Evolutionary conservation across 2,113 vertebrate genomes (phyloP).

Genomic region (Tetrao urogallus): DNA sequence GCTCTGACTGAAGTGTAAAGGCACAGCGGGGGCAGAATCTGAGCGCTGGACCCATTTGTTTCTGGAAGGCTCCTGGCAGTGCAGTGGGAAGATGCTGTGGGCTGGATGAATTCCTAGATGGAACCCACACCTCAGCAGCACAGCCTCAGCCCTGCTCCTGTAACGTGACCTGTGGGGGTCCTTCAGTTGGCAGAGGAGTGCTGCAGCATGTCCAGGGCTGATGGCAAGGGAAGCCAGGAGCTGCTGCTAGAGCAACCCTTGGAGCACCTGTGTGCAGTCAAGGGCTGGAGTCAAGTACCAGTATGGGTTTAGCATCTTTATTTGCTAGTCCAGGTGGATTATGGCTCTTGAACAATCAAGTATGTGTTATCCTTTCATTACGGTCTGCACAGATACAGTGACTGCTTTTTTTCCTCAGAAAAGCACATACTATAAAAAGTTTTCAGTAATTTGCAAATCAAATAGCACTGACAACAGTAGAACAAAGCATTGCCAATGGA

Average conservation of each 20-base stretch:
- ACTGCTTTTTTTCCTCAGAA: neutral
- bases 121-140: neutral
- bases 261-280: neutral
- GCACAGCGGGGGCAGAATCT: neutral
- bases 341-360: neutral
- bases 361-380: neutral
- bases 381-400: neutral
- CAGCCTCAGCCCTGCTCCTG: neutral
- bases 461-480: constrained; percentile 1
- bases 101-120: neutral
- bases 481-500: neutral
- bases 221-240: neutral
- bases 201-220: neutral
- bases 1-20: neutral
- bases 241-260: neutral
- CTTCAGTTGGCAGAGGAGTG: neutral
- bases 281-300: neutral
- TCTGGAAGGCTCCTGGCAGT: neutral
- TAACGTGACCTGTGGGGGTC: neutral
- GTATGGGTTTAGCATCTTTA: neutral
- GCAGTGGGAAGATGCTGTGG: neutral
- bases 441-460: neutral
- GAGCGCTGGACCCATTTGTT: neutral
- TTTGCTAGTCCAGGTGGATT: neutral
- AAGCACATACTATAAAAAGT: neutral